A percentile compares a stretch with the other conserved stretches of the same genome.
These are phyloP conservation scores for Tetragonisca angustula DNA, from an alignment of 2,888 invertebrate genomes.

Conservation along the genomic window DNA sequence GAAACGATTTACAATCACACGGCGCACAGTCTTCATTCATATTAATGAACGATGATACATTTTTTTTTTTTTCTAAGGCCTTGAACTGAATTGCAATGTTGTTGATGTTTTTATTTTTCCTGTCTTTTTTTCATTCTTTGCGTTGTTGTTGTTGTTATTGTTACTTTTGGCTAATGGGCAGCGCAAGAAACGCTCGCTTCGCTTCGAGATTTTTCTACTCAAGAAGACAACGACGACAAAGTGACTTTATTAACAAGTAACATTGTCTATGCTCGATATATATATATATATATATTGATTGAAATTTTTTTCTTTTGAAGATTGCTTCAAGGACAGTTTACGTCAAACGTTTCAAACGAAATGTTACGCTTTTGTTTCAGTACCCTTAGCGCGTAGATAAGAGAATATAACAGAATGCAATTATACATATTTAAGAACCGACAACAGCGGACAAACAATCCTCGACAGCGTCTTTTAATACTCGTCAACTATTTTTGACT, in stretches of 20 bases:
- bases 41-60: conserved; percentile 38
- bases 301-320: neutral
- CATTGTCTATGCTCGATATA: neutral
- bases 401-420: neutral
- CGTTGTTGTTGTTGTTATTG: neutral
- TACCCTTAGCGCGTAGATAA: neutral
- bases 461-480: neutral
- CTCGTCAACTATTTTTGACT: neutral
- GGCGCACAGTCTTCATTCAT: conserved; percentile 36
- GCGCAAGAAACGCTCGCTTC: neutral
- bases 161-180: neutral
- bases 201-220: neutral
- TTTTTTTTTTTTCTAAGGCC: conserved; percentile 27
- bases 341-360: neutral
- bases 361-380: neutral
- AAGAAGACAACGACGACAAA: neutral
- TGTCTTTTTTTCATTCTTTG: neutral
- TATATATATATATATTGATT: neutral
- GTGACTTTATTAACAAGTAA: neutral
- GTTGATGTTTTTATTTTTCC: neutral
- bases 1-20: conserved; percentile 33
- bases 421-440: neutral
- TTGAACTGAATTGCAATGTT: conserved; percentile 27
- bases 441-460: neutral
- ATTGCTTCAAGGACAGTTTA: neutral